Evolutionary conservation across 1,140 invertebrate genomes (phyloP).

Genomic region (Ptiloglossa arizonensis): DNA sequence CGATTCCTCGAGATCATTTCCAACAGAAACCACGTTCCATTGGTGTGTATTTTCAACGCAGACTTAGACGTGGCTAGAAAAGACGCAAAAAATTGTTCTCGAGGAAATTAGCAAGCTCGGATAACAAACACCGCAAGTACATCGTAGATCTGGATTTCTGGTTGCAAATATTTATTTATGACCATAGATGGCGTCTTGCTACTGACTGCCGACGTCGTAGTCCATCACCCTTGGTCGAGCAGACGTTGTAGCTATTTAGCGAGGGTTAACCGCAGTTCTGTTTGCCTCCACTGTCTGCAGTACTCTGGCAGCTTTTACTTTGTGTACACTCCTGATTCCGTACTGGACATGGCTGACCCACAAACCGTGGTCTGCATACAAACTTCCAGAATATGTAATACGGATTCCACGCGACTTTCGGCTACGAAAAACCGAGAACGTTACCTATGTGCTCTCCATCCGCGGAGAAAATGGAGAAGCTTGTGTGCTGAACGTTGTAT

Average conservation of each 20-base stretch:
- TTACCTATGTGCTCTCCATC: too few species aligned
- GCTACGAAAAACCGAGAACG: neutral
- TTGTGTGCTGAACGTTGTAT: neutral
- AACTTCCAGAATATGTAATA: constrained; percentile 41
- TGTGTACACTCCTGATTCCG: constrained; percentile 38
- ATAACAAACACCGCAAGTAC: neutral
- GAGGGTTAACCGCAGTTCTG: constrained; percentile 48
- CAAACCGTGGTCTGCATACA: constrained; percentile 18
- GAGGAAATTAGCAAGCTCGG: neutral
- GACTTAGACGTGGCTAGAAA: neutral
- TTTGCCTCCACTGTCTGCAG: constrained; percentile 41
- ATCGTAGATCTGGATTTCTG: neutral
- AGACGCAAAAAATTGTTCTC: neutral
- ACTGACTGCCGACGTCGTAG: neutral
- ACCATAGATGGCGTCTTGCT: constrained; percentile 20
- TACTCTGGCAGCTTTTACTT: constrained; percentile 44
- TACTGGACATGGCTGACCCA: constrained; percentile 34
- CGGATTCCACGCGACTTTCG: constrained; percentile 25
- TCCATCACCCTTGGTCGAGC: constrained; percentile 1
- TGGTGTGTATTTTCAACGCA: neutral
- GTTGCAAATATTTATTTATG: neutral
- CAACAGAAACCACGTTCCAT: constrained; percentile 15
- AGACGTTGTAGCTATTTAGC: constrained; percentile 36
- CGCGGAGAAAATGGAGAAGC: neutral
- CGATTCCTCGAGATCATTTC: too few species aligned